Evolutionary conservation across 2,888 invertebrate species (phyloP).

Genomic region (Hybos culiciformis): DNA sequence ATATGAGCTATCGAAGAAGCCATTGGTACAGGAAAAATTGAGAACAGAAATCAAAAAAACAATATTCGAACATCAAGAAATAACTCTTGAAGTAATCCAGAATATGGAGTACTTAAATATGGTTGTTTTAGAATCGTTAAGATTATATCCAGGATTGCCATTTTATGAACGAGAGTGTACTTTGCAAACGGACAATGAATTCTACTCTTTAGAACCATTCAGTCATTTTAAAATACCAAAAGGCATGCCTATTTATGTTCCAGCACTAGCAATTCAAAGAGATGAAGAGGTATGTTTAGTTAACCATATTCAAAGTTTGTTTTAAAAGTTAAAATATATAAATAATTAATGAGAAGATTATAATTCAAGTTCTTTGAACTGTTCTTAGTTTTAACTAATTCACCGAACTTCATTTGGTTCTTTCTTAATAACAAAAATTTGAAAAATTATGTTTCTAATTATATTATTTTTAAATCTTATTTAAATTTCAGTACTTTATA

Average conservation of each 20-base stretch:
- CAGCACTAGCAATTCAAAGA: conserved; percentile 27
- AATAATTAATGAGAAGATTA: no score
- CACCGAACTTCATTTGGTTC: no score
- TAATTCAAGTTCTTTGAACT: neutral
- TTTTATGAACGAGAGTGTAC: conserved; percentile 28
- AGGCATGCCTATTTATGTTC: conserved; percentile 29
- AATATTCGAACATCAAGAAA: conserved; percentile 22
- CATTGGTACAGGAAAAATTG: conserved; percentile 32
- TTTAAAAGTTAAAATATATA: no score
- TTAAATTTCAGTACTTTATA: conserved; percentile 30
- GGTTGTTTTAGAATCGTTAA: conserved; percentile 32
- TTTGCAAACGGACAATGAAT: conserved; percentile 13
- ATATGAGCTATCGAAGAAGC: conserved; percentile 33
- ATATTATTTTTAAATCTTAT: conserved; percentile 30
- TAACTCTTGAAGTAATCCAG: conserved; percentile 34
- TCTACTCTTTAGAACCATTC: conserved; percentile 25
- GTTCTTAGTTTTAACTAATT: neutral
- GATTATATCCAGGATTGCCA: conserved; percentile 32
- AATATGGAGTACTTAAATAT: conserved; percentile 35
- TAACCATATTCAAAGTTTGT: neutral
- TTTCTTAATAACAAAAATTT: no score
- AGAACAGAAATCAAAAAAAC: conserved; percentile 34
- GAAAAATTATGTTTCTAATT: conserved; percentile 8
- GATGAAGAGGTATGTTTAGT: conserved; percentile 33
- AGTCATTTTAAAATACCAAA: conserved; percentile 23